Percentiles rank a stretch among this genome's conserved stretches.
These are phyloP conservation scores for Napeogenes inachia DNA, from an alignment of 2,888 invertebrate genomes.

Conservation along the genomic window DNA sequence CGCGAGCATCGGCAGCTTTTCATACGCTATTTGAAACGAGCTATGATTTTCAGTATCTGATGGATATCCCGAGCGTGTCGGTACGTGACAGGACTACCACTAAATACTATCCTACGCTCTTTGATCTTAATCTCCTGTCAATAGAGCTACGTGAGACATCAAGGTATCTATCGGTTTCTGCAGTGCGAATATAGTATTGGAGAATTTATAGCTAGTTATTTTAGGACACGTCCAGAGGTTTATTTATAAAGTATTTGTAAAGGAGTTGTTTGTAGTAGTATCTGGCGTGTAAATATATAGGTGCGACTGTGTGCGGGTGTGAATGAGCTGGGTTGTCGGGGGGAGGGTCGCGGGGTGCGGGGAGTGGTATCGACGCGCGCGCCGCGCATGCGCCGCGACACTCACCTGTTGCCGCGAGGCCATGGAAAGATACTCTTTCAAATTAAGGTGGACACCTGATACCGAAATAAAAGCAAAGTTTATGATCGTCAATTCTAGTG, in stretches of 20 bases:
- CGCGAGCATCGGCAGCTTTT: conserved; percentile 21
- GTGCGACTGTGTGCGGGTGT: conserved; percentile 57
- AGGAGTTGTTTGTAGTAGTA: conserved; percentile 21
- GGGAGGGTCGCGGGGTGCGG: conserved; percentile 39
- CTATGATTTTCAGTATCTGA: conserved; percentile 33
- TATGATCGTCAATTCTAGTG: conserved; percentile 22
- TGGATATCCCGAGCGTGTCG: conserved; percentile 37
- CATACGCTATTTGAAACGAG: conserved; percentile 27
- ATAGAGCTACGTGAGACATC: conserved; percentile 1
- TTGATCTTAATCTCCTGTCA: conserved; percentile 13
- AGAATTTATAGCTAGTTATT: conserved; percentile 9
- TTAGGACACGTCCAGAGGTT: conserved; percentile 19
- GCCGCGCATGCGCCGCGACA: conserved; percentile 65
- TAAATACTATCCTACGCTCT: conserved; percentile 14
- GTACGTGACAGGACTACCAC: conserved; percentile 37
- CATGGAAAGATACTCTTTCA: conserved; percentile 74
- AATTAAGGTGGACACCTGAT: conserved; percentile 72
- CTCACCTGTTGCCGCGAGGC: conserved; percentile 74
- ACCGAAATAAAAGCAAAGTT: conserved; percentile 53
- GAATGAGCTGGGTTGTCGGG: conserved; percentile 59
- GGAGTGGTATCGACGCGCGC: conserved; percentile 68
- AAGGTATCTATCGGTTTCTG: not conserved
- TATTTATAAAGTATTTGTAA: conserved; percentile 24
- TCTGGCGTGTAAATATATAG: conserved; percentile 32
- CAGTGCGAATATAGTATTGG: not conserved